Conservation (phyloP, 2,888 invertebrate species). For the Sesia apiformis region DNA sequence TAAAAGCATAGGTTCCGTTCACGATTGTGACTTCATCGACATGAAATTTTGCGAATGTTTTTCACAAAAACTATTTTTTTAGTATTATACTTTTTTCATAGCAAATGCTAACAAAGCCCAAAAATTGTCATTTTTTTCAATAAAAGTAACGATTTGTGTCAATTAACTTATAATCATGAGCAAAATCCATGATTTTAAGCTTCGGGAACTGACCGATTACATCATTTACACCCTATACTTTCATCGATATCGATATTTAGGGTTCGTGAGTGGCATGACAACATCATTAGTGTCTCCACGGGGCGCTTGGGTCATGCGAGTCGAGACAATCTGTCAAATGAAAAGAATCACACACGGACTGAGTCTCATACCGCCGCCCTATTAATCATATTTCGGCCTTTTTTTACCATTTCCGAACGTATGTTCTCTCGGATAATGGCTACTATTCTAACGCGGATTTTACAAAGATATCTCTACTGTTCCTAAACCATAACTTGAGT, state of each 20-base stretch:
- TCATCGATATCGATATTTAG: conserved; percentile 41
- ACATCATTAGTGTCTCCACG: conserved; percentile 62
- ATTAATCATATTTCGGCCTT: conserved; percentile 71
- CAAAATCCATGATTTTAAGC: too few relatives aligned
- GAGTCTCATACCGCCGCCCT: conserved; percentile 54
- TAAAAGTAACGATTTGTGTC: too few relatives aligned
- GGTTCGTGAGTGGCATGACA: conserved; percentile 23
- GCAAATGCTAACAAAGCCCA: too few relatives aligned
- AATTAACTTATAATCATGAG: too few relatives aligned
- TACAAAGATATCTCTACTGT: conserved; percentile 16
- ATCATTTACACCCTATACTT: too few relatives aligned
- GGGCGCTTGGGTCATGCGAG: conserved; percentile 67
- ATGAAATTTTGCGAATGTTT: too few relatives aligned
- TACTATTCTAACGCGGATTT: conserved; percentile 49
- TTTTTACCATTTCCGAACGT: conserved; percentile 67
- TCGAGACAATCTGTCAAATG: conserved; percentile 73
- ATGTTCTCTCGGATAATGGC: conserved; percentile 65
- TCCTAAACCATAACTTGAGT: background rate
- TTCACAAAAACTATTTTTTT: too few relatives aligned
- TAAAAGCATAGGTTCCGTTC: too few relatives aligned
- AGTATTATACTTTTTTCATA: too few relatives aligned
- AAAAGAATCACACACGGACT: conserved; percentile 67
- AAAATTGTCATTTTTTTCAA: too few relatives aligned
- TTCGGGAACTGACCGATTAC: too few relatives aligned
- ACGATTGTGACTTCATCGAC: too few relatives aligned